Base-by-base conservation (phyloP, 2,113 vertebrate species). In the Cynoglossus semilaevis region DNA sequence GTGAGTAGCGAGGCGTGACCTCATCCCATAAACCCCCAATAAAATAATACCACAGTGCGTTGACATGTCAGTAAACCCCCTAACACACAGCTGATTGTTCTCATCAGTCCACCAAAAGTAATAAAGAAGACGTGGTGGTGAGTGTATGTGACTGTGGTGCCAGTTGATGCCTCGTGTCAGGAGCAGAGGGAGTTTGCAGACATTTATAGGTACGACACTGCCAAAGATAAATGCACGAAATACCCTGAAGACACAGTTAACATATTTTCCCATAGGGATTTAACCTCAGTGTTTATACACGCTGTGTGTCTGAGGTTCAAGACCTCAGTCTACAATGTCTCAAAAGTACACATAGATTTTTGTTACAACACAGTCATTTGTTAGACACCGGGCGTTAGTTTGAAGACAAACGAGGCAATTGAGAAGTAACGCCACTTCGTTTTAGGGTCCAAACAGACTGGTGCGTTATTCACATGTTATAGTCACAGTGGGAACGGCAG, bases 1-100 rank as follows among this genome's bases (percentile, higher is more conserved):
- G 69, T 43, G 69, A 64, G 58, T 65, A 50, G 49, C 57, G 76
- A 61, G 79, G 57, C 75, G 69, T 81, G 79, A 83, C 15, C 64
- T 70, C 63, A 67, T 54, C 59, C 57, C 72, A 79, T 84, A 82
- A 84, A 84, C 67, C 60, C 52, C 43, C 70, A 73, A 10, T 2
- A 16, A 79, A 72, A 68, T 51, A 67, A 50, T 34, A 51, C 6
- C 37, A 36, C 46, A 50, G 51, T 38, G 54, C 47, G 19, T 48
- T 29, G 43, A 14, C 29, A 52, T 38, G 51, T 52, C 61, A 71
- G 45, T 71, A 41, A 48, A 64, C 51, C 61, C n/a, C 67, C 55
- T 9, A 57, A 70, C 61, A 67, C 14, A 58, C 34, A 35, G 29
- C 29, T 15, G 34, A 57, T 46, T 68, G 64, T 65, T 64, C 48